Evolutionary conservation across 2,888 invertebrate genomes (phyloP).

Genomic region (Sphaeridia pumilis): DNA sequence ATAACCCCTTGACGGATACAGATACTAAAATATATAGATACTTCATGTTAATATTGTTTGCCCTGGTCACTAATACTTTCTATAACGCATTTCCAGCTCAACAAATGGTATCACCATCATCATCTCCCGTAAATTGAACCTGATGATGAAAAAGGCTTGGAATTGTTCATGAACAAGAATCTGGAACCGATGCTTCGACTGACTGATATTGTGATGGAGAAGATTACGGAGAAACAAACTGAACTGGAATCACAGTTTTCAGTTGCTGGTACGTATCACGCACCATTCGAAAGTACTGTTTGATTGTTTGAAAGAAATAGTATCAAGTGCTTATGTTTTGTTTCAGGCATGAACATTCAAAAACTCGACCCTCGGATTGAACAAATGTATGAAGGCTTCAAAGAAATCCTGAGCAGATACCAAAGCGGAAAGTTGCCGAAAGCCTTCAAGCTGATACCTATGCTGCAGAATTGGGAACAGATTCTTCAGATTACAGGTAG

Average conservation of each 20-base stretch:
- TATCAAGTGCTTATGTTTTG: no score
- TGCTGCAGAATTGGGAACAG: constrained; percentile 87
- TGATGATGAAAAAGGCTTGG: constrained; percentile 78
- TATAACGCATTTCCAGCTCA: no score
- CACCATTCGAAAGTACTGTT: no score
- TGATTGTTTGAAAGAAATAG: background rate
- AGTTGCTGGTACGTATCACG: constrained; percentile 50
- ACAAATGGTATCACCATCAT: no score
- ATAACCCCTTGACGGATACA: no score
- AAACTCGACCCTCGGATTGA: constrained; percentile 72
- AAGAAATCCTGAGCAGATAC: constrained; percentile 75
- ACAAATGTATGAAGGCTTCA: constrained; percentile 80
- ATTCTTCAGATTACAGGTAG: constrained; percentile 61
- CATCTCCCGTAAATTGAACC: constrained; percentile 56
- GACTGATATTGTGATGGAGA: constrained; percentile 83
- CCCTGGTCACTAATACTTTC: no score
- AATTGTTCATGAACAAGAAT: constrained; percentile 62
- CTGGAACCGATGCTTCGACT: constrained; percentile 56
- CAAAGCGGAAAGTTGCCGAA: constrained; percentile 95
- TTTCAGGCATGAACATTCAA: constrained; percentile 54
- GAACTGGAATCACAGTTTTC: constrained; percentile 77
- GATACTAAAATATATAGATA: no score
- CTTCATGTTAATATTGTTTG: no score
- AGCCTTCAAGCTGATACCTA: constrained; percentile 93
- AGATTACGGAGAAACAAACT: constrained; percentile 81